These are phyloP conservation scores for Eurosta solidaginis DNA, from an alignment of 1,140 invertebrate species.

Conservation along the genomic window DNA sequence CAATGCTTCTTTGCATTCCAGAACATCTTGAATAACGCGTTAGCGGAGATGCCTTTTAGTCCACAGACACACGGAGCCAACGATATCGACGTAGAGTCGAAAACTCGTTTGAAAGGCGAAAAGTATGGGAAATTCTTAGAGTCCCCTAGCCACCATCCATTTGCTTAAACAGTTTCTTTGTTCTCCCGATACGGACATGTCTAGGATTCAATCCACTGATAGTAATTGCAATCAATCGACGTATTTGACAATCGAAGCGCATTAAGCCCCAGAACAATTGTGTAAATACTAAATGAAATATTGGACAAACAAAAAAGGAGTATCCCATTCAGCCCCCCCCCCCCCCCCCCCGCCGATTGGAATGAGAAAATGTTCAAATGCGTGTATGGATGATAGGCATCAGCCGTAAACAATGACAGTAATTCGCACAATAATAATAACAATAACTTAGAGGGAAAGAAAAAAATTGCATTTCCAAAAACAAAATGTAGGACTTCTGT, in stretches of 20 bases:
- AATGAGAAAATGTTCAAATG: not conserved
- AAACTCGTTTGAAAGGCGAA: no score
- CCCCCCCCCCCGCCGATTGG: not conserved
- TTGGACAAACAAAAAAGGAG: slow-evolving; percentile 8
- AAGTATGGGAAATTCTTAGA: no score
- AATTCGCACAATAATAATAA: slow-evolving; percentile 21
- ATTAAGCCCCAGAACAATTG: not conserved
- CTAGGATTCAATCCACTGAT: not conserved
- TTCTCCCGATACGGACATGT: not conserved
- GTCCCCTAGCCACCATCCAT: no score
- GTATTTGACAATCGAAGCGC: not conserved
- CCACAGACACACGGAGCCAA: no score
- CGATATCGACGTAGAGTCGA: no score
- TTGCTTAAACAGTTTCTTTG: no score
- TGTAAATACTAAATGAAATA: slow-evolving; percentile 11
- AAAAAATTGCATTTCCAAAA: not conserved
- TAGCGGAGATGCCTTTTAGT: no score
- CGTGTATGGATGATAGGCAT: not conserved
- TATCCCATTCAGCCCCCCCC: no score
- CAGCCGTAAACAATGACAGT: slow-evolving; percentile 15
- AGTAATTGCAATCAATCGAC: slow-evolving; percentile 2
- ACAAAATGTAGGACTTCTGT: not conserved
- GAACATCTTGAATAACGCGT: no score
- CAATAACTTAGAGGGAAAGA: not conserved
- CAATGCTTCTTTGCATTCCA: no score